Evolutionary conservation across 2,797 vertebrate genomes (phyloP), one percentile per base, ranked within the genome.

Genomic region (Megalops cyprinoides): DNA sequence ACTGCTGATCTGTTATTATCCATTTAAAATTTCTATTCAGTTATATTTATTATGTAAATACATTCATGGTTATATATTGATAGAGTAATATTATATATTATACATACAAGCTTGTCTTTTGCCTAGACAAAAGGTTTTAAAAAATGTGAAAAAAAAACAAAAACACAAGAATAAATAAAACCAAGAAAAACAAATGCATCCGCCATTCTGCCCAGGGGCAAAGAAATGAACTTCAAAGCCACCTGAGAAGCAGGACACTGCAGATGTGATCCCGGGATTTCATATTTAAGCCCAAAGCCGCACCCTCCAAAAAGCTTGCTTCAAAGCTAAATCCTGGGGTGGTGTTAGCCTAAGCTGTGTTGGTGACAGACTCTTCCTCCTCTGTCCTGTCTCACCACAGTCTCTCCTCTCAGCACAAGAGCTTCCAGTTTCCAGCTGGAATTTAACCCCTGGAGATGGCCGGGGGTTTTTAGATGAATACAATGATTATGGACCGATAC

Each of bases 391-490:
- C 5, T 51, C 12, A 65, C n/a, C 42, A 6, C 51, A 37, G 8
- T 73, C 20, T 15, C 37, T 74, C 73, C 42, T 28, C 14, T n/a
- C 53, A 4, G 34, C 25, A 56, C 15, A 44, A n/a, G 48, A 80
- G 78, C 31, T 78, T 74, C 44, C 81, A 78, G 39, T 25, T 78
- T 42, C 48, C 76, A 51, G 74, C 44, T 31, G 51, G 81, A 67
- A 39, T 60, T 56, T n/a, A 53, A 74, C 69, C 42, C 78, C 34
- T 74, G 55, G 78, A 31, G 60, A 37, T 67, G 10, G 15, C 46
- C 9, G n/a, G n/a, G 44, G 44, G 77, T 77, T 67, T 71, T n/a
- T 58, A 18, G 25, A 79, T 2, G 56, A 48, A 55, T 67, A 28
- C 25, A 49, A 73, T 15, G 49, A 77, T 73, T 81, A 20, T 7